These are phyloP conservation scores for Geophilus truncorum DNA, from an alignment of 2,888 invertebrate species.

Conservation along the genomic window DNA sequence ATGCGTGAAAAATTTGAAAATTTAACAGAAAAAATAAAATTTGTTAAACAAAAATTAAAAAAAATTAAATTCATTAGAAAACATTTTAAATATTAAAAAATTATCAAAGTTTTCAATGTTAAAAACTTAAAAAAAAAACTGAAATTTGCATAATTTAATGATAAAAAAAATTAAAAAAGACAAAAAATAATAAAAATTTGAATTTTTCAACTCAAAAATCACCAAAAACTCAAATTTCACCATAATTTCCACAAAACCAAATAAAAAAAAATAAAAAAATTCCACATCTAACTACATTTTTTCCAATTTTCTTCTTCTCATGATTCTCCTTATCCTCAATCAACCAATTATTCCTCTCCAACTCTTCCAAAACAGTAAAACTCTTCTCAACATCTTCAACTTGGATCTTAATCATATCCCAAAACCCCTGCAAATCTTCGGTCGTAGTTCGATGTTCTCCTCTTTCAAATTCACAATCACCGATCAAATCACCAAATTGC, in stretches of 20 bases:
- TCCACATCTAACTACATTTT: background rate
- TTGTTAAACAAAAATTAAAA: too few relatives aligned
- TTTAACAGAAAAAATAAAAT: too few relatives aligned
- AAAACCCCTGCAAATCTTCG: slow-evolving; percentile 52
- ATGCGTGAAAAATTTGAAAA: too few relatives aligned
- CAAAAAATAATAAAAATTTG: too few relatives aligned
- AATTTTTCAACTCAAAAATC: too few relatives aligned
- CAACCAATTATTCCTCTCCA: background rate
- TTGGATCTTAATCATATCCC: slow-evolving; percentile 53
- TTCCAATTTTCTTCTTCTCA: background rate
- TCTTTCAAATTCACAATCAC: slow-evolving; percentile 49
- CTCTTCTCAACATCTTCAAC: slow-evolving; percentile 43
- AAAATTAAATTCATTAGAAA: too few relatives aligned
- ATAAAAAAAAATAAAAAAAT: background rate
- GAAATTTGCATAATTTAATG: too few relatives aligned
- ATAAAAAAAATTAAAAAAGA: too few relatives aligned
- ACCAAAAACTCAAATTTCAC: too few relatives aligned
- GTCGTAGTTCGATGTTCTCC: slow-evolving; percentile 49
- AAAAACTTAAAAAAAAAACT: too few relatives aligned
- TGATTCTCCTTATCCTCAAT: background rate
- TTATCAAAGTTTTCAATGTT: too few relatives aligned
- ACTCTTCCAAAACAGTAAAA: slow-evolving; percentile 40
- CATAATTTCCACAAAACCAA: background rate
- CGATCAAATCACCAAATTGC: slow-evolving; percentile 50
- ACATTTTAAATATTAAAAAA: too few relatives aligned